A percentile compares a stretch with the other conserved stretches of the same genome.
Evolutionary conservation across 2,113 vertebrate species (phyloP).

Genomic region (Porphyrio hochstetteri): DNA sequence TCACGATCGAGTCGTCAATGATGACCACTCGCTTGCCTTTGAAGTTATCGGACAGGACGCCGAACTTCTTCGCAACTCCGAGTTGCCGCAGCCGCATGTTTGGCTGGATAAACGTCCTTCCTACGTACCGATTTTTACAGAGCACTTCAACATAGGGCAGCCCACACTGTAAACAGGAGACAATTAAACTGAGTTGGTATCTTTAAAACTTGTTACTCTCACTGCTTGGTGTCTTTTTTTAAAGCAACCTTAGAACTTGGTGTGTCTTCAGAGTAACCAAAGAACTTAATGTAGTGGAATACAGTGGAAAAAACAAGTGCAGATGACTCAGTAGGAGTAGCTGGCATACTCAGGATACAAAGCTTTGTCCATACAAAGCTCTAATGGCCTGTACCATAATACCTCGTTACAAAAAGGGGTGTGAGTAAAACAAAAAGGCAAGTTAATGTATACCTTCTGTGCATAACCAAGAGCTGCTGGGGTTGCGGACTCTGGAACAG

Average conservation of each 20-base stretch:
- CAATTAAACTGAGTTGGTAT: neutral
- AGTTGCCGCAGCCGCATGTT: constrained; percentile 96
- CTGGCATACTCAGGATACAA: fast-evolving
- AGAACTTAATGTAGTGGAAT: neutral
- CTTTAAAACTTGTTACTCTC: neutral
- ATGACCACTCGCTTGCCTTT: constrained; percentile 94
- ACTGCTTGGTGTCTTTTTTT: neutral
- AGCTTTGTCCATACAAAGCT: neutral
- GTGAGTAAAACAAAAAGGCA: neutral
- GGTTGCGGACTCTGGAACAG: constrained; percentile 96
- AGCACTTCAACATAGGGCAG: constrained; percentile 94
- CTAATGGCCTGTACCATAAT: neutral
- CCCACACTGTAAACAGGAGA: constrained; percentile 79
- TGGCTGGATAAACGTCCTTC: constrained; percentile 96
- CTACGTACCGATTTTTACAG: constrained; percentile 97
- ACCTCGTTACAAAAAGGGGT: neutral
- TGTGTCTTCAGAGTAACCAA: neutral
- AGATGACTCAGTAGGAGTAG: neutral
- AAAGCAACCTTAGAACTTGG: neutral
- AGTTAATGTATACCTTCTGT: constrained; percentile 77
- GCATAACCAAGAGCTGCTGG: constrained; percentile 96
- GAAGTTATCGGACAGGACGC: constrained; percentile 95
- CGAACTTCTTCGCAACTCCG: constrained; percentile 98
- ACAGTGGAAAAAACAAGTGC: neutral
- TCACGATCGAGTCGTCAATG: constrained; percentile 95